Conservation (phyloP, 2,113 vertebrate genomes). For the Tachysurus fulvidraco region DNA sequence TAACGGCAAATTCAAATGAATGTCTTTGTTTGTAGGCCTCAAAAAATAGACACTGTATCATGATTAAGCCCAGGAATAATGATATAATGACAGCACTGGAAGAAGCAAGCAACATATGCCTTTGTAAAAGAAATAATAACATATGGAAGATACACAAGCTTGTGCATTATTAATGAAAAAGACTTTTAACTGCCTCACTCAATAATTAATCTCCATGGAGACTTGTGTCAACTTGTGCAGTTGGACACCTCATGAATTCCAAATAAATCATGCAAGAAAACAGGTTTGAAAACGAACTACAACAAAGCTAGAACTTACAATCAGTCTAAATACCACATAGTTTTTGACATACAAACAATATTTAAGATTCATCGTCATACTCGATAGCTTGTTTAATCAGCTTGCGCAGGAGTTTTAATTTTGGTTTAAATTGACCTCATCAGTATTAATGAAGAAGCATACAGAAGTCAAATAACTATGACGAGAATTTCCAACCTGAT, state of each 20-base stretch:
- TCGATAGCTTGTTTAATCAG: conserved; percentile 19
- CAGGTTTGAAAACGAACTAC: conserved; percentile 65
- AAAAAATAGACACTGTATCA: neutral
- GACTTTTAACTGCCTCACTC: conserved; percentile 74
- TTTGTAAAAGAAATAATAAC: conserved; percentile 72
- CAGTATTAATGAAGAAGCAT: conserved; percentile 24
- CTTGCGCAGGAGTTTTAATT: conserved; percentile 29
- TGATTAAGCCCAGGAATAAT: conserved; percentile 16
- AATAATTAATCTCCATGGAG: conserved; percentile 78
- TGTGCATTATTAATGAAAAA: conserved; percentile 74
- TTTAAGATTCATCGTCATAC: neutral
- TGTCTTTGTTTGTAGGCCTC: conserved; percentile 12
- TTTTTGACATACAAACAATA: neutral
- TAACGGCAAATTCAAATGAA: conserved; percentile 5
- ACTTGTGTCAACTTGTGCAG: conserved; percentile 71
- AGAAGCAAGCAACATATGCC: conserved; percentile 53
- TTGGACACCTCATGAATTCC: conserved; percentile 76
- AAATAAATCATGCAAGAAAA: conserved; percentile 71
- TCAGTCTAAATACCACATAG: neutral
- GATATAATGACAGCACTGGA: conserved; percentile 46
- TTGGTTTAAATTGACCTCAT: conserved; percentile 1
- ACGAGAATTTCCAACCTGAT: conserved; percentile 20
- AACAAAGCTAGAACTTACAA: conserved; percentile 29
- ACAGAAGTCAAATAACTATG: conserved; percentile 18
- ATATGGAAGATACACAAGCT: conserved; percentile 70